Percentiles rank a stretch among this genome's conserved stretches.
These are phyloP conservation scores for Limanda limanda DNA, from an alignment of 2,113 vertebrate genomes.

Conservation along the genomic window DNA sequence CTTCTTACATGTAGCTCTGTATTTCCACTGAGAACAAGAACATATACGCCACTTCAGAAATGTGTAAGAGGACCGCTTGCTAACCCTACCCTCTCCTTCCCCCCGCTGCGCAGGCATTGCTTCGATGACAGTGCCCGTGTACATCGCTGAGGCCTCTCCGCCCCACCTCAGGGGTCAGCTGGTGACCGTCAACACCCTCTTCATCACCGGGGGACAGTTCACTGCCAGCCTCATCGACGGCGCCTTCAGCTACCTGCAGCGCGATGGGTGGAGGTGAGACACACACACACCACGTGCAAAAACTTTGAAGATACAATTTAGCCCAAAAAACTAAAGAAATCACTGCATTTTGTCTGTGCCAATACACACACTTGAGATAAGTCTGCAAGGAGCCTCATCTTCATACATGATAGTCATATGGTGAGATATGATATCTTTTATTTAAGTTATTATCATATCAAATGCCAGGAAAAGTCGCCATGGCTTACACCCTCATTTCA, in stretches of 20 bases:
- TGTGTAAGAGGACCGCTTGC: background rate
- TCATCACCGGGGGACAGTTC: constrained; percentile 98
- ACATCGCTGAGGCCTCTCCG: constrained; percentile 96
- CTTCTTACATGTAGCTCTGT: background rate
- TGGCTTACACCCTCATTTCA: constrained; percentile 24
- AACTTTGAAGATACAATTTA: no score
- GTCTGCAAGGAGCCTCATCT: background rate
- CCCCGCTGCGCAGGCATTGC: constrained; percentile 85
- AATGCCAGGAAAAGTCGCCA: constrained; percentile 47
- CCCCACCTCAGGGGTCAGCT: constrained; percentile 93
- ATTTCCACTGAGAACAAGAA: background rate
- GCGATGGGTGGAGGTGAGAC: constrained; percentile 93
- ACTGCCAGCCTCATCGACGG: constrained; percentile 94
- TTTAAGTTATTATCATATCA: constrained; percentile 34
- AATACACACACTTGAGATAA: background rate
- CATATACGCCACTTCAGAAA: background rate
- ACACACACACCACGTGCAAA: background rate
- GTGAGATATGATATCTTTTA: constrained; percentile 7
- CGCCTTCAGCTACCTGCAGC: constrained; percentile 93
- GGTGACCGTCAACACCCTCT: constrained; percentile 96
- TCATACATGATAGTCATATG: background rate
- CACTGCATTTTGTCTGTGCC: no score
- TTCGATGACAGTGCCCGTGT: constrained; percentile 98
- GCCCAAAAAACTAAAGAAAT: no score
- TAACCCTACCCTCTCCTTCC: background rate